Base-by-base conservation (phyloP, 2,113 vertebrate genomes). In the Sterrhoptilus dennistouni region DNA sequence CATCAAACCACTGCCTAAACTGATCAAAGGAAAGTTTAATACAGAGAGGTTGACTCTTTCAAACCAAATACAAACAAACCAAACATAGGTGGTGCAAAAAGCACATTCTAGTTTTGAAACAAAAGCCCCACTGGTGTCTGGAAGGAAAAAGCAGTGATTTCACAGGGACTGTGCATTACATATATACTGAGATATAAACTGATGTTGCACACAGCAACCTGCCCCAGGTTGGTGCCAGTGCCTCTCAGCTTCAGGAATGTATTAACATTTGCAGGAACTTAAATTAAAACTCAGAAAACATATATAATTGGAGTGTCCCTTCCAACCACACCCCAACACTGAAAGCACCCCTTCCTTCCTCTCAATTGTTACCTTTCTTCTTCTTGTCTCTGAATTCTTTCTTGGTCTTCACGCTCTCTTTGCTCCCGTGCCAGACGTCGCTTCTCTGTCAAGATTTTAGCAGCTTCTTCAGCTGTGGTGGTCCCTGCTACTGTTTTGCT, bases 401-500 rank as follows among this genome's bases (percentile, higher is more conserved):
- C 98, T 91, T 97, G 98, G 93, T 98, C 99, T 83, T 99, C 98
- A 44, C 96, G 97, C 64, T 99, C 98, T 52, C 98, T 98, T 75
- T 99, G 99, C 95, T 99, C 99, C 27, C 98, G 97, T 85, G 98
- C 98, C 83, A 99, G 95, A 57, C 98, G 98, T 9, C 98, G 98
- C 87, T 98, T 99, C 96, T 99, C 98, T 11, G 98, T 97, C 96
- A 99, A 97, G 94, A 99, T 98, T 98, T 98, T 99, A 31, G 98
- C 98, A 29, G 98, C 98, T 94, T 98, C 98, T 45, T 99, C 98
- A 12, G 98, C 98, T 4, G 98, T 98, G 90, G 98, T 98, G 84
- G 98, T 98, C 92, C 98, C 98, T 22, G 98, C 87, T 29, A 95
- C 54, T 38, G 77, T 78, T 98, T 98, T 99, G 88, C 97, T 94